Conservation (phyloP, 2,888 invertebrate species). For the Drosophila incognita region DNA sequence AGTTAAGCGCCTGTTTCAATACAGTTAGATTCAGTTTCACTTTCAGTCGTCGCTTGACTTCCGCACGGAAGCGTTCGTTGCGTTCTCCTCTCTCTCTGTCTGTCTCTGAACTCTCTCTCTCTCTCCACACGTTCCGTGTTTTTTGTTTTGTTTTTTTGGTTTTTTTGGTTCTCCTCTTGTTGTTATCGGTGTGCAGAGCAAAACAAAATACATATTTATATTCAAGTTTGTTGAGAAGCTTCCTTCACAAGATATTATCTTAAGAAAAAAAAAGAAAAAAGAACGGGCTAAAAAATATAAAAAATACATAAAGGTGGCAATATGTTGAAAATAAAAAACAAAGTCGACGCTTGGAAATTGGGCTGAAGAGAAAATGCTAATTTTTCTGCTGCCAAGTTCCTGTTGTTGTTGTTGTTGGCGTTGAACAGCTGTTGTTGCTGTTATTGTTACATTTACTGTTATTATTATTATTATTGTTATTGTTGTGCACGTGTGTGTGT, state of each 20-base stretch:
- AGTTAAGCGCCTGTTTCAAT: conserved; percentile 59
- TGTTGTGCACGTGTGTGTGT: conserved; percentile 13
- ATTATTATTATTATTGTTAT: conserved; percentile 18
- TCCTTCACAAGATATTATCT: conserved; percentile 32
- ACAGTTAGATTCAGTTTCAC: conserved; percentile 60
- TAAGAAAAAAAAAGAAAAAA: conserved; percentile 19
- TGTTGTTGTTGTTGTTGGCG: conserved; percentile 19
- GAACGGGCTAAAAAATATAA: conserved; percentile 15
- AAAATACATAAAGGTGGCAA: conserved; percentile 39
- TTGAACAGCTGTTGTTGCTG: conserved; percentile 47
- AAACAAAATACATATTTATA: conserved; percentile 5
- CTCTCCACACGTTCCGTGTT: conserved; percentile 30
- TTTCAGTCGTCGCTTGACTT: conserved; percentile 78
- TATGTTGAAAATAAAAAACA: conserved; percentile 19
- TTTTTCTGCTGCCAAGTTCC: conserved; percentile 33
- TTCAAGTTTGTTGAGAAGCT: conserved; percentile 36
- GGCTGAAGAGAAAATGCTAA: conserved; percentile 25
- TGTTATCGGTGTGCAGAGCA: conserved; percentile 34
- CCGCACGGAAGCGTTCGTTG: conserved; percentile 77
- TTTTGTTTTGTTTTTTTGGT: conserved; percentile 6
- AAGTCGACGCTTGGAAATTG: background rate
- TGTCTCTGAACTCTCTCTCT: conserved; percentile 7
- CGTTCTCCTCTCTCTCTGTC: conserved; percentile 42
- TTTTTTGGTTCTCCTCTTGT: conserved; percentile 29
- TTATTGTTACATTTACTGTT: conserved; percentile 31